Evolutionary conservation across 2,113 vertebrate genomes (phyloP), one percentile per base, ranked within the genome.

Genomic region (Macquaria ambigua): DNA sequence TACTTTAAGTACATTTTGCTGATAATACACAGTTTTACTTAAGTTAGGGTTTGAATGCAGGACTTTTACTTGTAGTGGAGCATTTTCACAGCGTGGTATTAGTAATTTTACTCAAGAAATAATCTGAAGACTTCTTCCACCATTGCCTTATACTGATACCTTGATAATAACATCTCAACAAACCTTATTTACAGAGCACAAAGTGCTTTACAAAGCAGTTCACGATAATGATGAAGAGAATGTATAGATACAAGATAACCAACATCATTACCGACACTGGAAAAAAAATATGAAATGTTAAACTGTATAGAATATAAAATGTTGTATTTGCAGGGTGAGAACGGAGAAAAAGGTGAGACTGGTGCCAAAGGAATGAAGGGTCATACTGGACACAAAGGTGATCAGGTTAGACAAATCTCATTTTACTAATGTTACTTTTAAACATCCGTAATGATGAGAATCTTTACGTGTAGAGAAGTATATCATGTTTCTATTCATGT

Each of bases 331-430:
- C 79, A 96, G 96, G 96, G 96, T 25, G 93, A 93, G 1, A 95
- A 94, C 85, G 96, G 96, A 55, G 93, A 93, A 5, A 95, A 90
- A 69, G 96, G 96, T 48, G 31, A 78, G 18, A 85, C 83, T 20
- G 96, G 96, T n/a, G 87, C 78, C 20, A 94, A 83, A 25, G 96
- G 96, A 70, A 28, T 96, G 23, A 96, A 96, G 78, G 96, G 96
- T 72, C 94, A 96, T 48, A 95, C 95, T 21, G 96, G 96, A 81
- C 79, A 87, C 75, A 96, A 96, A 94, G 96, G 96, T 37, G 95
- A 96, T 43, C 93, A 93, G 95, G 96, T 95, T 64, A 88, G 88
- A 81, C 4, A 25, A 18, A 80, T 4, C 43, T 58, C 2, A 25
- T 69, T 58, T 68, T 43, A 25, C 46, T 6, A 39, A 20, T 3